Evolutionary conservation across 2,113 vertebrate genomes (phyloP), one percentile per base, ranked within the genome.

Genomic region (Colistium nudipinnis): DNA sequence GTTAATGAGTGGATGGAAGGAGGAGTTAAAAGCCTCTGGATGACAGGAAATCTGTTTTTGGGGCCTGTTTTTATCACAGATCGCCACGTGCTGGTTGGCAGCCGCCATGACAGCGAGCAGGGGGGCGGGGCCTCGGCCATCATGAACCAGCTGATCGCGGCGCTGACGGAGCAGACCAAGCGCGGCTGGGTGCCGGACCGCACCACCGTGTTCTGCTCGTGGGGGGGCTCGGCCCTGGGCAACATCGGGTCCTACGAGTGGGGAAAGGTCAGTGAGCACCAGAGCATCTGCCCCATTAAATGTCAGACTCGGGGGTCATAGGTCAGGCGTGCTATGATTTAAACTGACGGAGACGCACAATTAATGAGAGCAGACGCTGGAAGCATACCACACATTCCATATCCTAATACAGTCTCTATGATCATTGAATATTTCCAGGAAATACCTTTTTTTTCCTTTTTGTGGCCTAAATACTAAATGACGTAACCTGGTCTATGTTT

Each of bases 171-270:
- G 65, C 88, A 93, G 68, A 93, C 93, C 62, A 94, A 90, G 62
- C 91, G 27, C 66, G 95, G 94, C 48, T 98, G 95, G 96, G 93
- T 93, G 60, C 96, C 95, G 0, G 93, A 95, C 56, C 90, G 96
- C 2, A 97, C 94, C 53, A 89, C 95, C 30, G 70, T 96, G 78
- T 97, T 98, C 83, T 96, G 95, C 80, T 98, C 96, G 0, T 96
- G 95, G 95, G 96, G 95, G 79, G 96, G 94, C 66, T 93, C 94
- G 0, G 80, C 90, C 0, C 87, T 94, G 53, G 96, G 96, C 13
- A 96, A 94, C 70, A 88, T 98, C 10, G 96, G 97, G 63, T 98
- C 96, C 52, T 96, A 93, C 33, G 96, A 99, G 87, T 98, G 96
- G 96, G 96, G 94, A 62, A 95, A 98, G 96, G 96, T 99, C 80